Base-by-base conservation (phyloP, 1,140 invertebrate genomes). In the Teleogryllus occipitalis region DNA sequence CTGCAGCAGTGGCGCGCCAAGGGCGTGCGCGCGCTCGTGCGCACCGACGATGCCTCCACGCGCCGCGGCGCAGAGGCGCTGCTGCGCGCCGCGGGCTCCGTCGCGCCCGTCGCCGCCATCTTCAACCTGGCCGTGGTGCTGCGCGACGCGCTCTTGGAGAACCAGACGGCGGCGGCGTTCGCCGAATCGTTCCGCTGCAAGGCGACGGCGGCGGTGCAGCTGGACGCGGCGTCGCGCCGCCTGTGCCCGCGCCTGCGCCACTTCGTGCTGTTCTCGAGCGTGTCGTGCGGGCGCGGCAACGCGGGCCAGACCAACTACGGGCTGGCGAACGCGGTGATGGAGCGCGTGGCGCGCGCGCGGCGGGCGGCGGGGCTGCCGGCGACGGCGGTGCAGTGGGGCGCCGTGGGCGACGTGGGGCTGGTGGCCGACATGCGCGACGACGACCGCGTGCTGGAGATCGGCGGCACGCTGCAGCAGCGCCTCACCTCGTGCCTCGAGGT, bases 351-450 rank as follows among this genome's bases (percentile, higher is more conserved):
- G 83, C 91, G 92, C 83, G 80, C 86, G 65, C 85, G 91, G 81
- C 83, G 84, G 49, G 82, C 81, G 75, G 87, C 89, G 81, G 89
- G 89, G 14, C 84, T 88, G 7, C 87, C 87, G 81, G 89, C 87
- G 82, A 72, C 82, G 65, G 82, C 83, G 18, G 82, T 84, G 46
- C 83, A 84, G 76, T 84, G 82, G 81, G 83, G 81, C n/a, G 22
- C 78, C 80, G 27, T 39, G 27, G n/a, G 27, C 27, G 54, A 65
- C 18, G 54, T 65, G 54, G 54, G 54, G 54, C 54, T 65, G 10
- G 54, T 65, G n/a, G 91, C 94, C 14, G 93, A 96, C 81, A 92
- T 92, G 87, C 93, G 94, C 84, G 93, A 94, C 80, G 91, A 93
- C 74, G 92, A 95, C 83, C 27, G 54, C 10, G 10, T 65, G 18